Evolutionary conservation across 1,140 invertebrate genomes (phyloP).

Genomic region (Cyrtorhinus lividipennis): DNA sequence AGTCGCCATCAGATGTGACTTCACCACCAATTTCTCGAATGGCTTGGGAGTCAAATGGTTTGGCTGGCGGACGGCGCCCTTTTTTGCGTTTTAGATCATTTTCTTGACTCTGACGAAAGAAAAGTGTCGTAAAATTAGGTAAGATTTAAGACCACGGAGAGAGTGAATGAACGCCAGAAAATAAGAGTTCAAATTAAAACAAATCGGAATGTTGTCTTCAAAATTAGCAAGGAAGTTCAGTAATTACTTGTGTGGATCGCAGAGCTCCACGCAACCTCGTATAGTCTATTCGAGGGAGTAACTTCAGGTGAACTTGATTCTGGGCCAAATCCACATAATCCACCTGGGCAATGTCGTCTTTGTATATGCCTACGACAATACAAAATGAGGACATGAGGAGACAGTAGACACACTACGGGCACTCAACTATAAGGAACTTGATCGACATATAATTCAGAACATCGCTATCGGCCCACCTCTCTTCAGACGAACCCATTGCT

Average conservation of each 20-base stretch:
- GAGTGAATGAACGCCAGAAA: background rate
- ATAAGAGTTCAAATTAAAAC: background rate
- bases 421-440: too few relatives aligned
- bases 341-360: constrained; percentile 94
- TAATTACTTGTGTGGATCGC: constrained; percentile 42
- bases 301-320: constrained; percentile 88
- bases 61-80: constrained; percentile 68
- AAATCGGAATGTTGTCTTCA: too few relatives aligned
- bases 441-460: too few relatives aligned
- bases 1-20: constrained; percentile 90
- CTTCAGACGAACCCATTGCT: constrained; percentile 92
- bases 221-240: too few relatives aligned
- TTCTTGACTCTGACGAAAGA: constrained; percentile 36
- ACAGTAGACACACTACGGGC: too few relatives aligned
- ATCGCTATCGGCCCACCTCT: constrained; percentile 39
- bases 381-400: too few relatives aligned
- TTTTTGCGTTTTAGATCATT: constrained; percentile 76
- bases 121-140: background rate
- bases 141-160: background rate
- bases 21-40: constrained; percentile 90
- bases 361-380: constrained; percentile 81
- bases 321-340: constrained; percentile 82
- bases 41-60: constrained; percentile 91
- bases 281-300: constrained; percentile 94
- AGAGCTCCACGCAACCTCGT: constrained; percentile 73